Conservation (phyloP, 2,113 vertebrate genomes). For the Hoplias malabaricus region DNA sequence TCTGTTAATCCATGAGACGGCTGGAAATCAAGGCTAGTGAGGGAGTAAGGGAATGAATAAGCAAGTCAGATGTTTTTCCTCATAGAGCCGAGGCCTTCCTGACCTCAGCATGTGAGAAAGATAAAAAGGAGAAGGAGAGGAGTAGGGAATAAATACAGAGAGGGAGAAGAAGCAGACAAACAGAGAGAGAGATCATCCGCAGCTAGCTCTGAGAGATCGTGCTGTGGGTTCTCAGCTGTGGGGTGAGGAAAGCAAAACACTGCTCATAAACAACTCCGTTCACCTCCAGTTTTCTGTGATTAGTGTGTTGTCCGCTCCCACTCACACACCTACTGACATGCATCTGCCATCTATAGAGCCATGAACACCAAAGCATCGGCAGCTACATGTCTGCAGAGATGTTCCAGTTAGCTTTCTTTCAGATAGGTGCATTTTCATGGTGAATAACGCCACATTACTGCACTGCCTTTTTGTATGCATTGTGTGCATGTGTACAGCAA, state of each 20-base stretch:
- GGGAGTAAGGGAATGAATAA: background rate
- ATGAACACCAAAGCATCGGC: background rate
- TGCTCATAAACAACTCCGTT: background rate
- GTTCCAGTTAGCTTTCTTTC: constrained; percentile 25
- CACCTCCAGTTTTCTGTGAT: constrained; percentile 17
- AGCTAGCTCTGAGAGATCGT: background rate
- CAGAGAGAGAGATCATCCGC: background rate
- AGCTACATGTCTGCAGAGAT: constrained; percentile 7
- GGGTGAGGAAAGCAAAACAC: background rate
- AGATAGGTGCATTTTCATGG: background rate
- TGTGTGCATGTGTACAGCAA: background rate
- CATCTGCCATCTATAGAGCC: background rate
- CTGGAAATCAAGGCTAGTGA: background rate
- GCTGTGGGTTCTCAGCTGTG: background rate
- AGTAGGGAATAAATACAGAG: background rate
- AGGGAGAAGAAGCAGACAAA: background rate
- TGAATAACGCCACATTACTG: background rate
- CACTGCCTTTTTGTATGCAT: background rate
- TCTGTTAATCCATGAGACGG: background rate
- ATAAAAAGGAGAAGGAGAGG: background rate
- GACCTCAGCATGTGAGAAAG: background rate
- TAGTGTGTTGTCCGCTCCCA: background rate
- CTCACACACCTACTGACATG: background rate
- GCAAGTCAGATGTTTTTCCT: background rate
- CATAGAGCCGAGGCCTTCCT: background rate